Evolutionary conservation across 2,888 invertebrate genomes (phyloP), one percentile per base, ranked within the genome.

Genomic region (Anarsia innoxiella): DNA sequence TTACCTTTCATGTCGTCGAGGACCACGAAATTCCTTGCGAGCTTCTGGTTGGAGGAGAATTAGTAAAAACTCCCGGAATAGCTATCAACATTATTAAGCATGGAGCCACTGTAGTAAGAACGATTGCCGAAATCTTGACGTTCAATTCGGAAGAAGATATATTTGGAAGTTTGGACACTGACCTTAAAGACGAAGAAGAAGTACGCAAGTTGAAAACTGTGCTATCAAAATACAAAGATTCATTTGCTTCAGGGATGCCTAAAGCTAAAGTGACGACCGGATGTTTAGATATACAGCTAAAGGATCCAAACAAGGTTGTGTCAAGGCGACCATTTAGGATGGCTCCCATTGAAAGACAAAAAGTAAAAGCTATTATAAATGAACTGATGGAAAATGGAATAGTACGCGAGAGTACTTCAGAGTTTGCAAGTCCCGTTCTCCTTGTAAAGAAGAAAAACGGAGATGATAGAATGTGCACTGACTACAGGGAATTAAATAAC

Each of bases 391-490:
- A 53, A 0, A 37, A 57, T n/a, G 41, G 49, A 1, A 60, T 65
- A n/a, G 44, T 62, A 1, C 44, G 51, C 0, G 55, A 56, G 39
- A 59, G 57, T 12, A 45, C 41, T 9, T 60, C 59, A 1, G 45
- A 51, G 1, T 62, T 37, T 30, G 50, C 60, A 0, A 65, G 64
- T 19, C 62, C 61, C 4, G 41, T 53, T 2, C 34, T 53, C 11
- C 31, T 51, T 10, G 46, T 46, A 2, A 43, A 45, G 27, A 50
- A 53, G 31, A 40, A 46, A 16, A 47, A 53, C 27, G 49, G 51
- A 10, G 42, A 46, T 8, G 56, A 59, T 33, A 41, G 55, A 0
- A 37, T 61, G 16, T 58, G 56, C 25, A 46, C 45, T 1, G 61
- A 59, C 23, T 56, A 43, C 25, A 16, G 53, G 0, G 53, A 50